These are phyloP conservation scores for Oryctes rhinoceros DNA, from an alignment of 1,140 invertebrate genomes.

Conservation along the genomic window DNA sequence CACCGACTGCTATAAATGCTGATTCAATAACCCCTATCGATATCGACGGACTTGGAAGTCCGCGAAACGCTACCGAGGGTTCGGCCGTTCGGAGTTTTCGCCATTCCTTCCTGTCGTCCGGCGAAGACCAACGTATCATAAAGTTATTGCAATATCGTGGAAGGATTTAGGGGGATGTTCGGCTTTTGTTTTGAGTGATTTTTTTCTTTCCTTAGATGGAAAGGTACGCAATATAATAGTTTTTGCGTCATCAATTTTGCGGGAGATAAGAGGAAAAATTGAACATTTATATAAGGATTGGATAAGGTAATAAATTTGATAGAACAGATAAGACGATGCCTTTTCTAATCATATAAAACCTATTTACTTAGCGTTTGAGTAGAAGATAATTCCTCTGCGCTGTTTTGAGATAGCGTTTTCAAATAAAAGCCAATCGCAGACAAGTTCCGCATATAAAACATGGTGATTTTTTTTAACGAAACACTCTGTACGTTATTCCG, in stretches of 20 bases:
- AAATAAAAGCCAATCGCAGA: no score
- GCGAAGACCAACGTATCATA: background rate
- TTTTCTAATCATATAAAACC: no score
- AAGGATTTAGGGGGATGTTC: slow-evolving; percentile 16
- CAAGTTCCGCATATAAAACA: no score
- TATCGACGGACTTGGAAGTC: background rate
- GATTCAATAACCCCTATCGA: slow-evolving; percentile 8
- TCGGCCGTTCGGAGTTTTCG: background rate
- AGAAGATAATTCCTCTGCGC: no score
- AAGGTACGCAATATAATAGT: background rate
- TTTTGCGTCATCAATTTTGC: background rate
- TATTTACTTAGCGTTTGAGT: no score
- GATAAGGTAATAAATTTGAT: no score
- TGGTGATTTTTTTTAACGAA: no score
- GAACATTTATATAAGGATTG: no score
- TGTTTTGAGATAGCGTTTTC: no score
- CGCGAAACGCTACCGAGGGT: background rate
- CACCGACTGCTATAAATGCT: slow-evolving; percentile 4
- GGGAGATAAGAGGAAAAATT: no score
- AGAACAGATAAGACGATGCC: no score
- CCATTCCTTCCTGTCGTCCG: background rate
- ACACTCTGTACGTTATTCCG: no score
- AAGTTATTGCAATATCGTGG: slow-evolving; percentile 17
- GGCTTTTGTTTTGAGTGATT: slow-evolving; percentile 1
- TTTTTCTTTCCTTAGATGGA: background rate